A percentile compares a stretch with the other conserved stretches of the same genome.
Evolutionary conservation across 2,888 invertebrate genomes (phyloP).

Genomic region (Rambutsinella grinnellia): DNA sequence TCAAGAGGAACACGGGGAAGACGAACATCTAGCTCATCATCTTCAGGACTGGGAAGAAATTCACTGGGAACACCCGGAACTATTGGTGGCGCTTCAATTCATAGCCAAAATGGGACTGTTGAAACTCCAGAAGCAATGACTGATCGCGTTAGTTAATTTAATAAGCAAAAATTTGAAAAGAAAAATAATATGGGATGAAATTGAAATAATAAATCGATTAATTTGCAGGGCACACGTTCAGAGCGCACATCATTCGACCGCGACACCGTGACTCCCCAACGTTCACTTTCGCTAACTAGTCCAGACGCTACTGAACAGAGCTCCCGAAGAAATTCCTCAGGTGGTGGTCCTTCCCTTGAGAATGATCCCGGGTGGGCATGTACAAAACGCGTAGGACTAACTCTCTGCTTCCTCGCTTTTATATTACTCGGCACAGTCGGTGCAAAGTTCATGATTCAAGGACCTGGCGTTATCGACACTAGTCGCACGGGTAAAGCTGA

Average conservation of each 20-base stretch:
- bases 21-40: conserved; percentile 34
- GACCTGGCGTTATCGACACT: conserved; percentile 53
- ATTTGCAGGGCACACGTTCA: conserved; percentile 30
- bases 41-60: conserved; percentile 30
- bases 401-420: conserved; percentile 63
- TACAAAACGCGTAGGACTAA: conserved; percentile 62
- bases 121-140: conserved; percentile 45
- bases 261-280: conserved; percentile 40
- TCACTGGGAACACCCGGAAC: conserved; percentile 31
- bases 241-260: conserved; percentile 41
- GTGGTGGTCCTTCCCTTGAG: conserved; percentile 34
- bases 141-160: conserved; percentile 43
- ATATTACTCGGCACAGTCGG: conserved; percentile 58
- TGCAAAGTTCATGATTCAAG: conserved; percentile 54
- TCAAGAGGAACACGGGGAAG: conserved; percentile 40
- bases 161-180: too few relatives aligned
- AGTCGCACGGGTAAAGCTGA: conserved; percentile 48
- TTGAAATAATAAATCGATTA: too few relatives aligned
- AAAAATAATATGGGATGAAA: too few relatives aligned
- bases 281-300: conserved; percentile 37
- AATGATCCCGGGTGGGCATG: conserved; percentile 53
- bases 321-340: conserved; percentile 20
- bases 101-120: conserved; percentile 36
- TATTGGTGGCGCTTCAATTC: conserved; percentile 12
- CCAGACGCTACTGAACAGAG: conserved; percentile 27